These are phyloP conservation scores for Campylomormyrus tamandua DNA, from an alignment of 2,113 vertebrate species.

Conservation along the genomic window DNA sequence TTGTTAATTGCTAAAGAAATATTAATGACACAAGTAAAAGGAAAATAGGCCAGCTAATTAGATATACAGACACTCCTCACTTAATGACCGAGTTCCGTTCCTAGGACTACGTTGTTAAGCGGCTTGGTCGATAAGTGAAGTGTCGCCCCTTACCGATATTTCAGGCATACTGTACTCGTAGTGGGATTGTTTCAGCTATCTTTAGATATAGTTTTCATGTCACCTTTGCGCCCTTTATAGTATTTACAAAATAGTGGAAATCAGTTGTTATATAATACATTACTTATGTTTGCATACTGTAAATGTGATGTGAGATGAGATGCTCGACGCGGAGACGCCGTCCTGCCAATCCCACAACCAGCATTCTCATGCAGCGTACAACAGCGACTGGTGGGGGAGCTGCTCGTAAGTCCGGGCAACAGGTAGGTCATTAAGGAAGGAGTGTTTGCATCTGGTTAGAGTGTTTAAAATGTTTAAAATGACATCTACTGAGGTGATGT, in stretches of 20 bases:
- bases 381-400: too few relatives aligned
- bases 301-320: neutral
- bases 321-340: neutral
- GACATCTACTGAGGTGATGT: neutral
- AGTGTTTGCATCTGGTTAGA: neutral
- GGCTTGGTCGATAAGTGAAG: neutral
- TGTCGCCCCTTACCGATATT: neutral
- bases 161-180: neutral
- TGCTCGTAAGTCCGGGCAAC: too few relatives aligned
- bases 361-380: too few relatives aligned
- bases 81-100: neutral
- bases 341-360: too few relatives aligned
- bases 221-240: neutral
- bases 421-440: too few relatives aligned
- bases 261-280: too few relatives aligned
- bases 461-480: neutral
- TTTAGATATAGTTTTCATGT: neutral
- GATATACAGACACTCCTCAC: neutral
- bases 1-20: neutral
- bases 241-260: neutral
- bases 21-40: neutral
- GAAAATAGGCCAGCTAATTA: neutral
- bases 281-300: too few relatives aligned
- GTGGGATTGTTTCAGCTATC: neutral
- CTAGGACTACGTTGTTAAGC: neutral